Evolutionary conservation across 2,888 invertebrate species (phyloP), one percentile per base, ranked within the genome.

Genomic region (Cephus pulcher): DNA sequence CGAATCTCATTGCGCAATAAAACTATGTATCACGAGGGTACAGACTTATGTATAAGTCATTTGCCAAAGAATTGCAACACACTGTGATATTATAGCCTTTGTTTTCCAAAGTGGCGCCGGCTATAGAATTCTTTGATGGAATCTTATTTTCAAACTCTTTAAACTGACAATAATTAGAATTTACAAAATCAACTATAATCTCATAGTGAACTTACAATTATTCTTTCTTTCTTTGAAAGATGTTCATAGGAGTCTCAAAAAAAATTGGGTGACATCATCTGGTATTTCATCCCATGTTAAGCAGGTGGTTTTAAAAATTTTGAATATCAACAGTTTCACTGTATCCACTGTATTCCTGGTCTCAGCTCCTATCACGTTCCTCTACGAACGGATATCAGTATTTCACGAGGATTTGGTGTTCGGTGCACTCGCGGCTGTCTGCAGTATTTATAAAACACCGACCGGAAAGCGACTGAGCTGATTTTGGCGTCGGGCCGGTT

Each of bases 361-460:
- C 9, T 56, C 56, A 23, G 23, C 56, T 56, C 23, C 23, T 56
- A 2, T 56, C 56, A 2, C 56, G 9, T 23, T 56, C 9, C 23
- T 23, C 1, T 23, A 0, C 56, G 23, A 56, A 56, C 23, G 56
- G 23, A 23, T 56, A 71, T 71, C 32, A 15, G 33, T 33, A 23
- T 71, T 71, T 71, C 71, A 71, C 71, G 71, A 32, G 32, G 33
- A 15, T 71, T 32, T 69, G 76, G 78, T 87, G 86, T 85, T 85
- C 86, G 85, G 84, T 87, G 87, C 89, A 86, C 87, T 88, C 84
- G 74, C 84, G 88, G 83, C 86, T 86, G 89, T 89, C 89, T 89
- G 89, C 87, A 90, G 90, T 90, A 90, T 90, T 90, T 90, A 90
- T 90, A 90, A 90, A 90, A 90, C 90, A 87, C 86, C 88, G 88